These are phyloP conservation scores for Andrena bucephala DNA, from an alignment of 2,888 invertebrate species.

Conservation along the genomic window DNA sequence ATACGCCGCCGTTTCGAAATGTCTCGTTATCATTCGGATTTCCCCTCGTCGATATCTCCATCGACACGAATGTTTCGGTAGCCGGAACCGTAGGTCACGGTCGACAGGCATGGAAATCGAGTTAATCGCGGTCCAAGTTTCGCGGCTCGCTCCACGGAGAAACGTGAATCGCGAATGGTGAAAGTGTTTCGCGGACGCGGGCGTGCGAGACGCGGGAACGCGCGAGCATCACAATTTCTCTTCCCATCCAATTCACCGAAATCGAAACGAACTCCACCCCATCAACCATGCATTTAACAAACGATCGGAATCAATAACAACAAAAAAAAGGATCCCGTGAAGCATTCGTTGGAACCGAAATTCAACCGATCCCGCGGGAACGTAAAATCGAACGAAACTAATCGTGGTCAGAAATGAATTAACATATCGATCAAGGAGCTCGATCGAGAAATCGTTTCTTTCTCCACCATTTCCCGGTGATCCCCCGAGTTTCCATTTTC, in stretches of 20 bases:
- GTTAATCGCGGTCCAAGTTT: slow-evolving; percentile 62
- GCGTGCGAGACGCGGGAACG: slow-evolving; percentile 34
- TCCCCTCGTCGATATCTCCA: neutral
- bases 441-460: slow-evolving; percentile 4
- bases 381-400: neutral
- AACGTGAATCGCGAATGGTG: slow-evolving; percentile 73
- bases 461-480: slow-evolving; percentile 29
- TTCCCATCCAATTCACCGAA: slow-evolving; percentile 19
- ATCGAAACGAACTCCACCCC: neutral
- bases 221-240: slow-evolving; percentile 42
- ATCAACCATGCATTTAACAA: too few relatives aligned
- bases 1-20: neutral
- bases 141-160: slow-evolving; percentile 65
- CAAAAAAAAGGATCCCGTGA: too few relatives aligned
- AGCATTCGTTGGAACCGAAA: too few relatives aligned
- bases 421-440: neutral
- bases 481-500: slow-evolving; percentile 22
- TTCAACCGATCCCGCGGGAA: too few relatives aligned
- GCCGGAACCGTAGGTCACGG: slow-evolving; percentile 65
- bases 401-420: neutral
- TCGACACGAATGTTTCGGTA: neutral
- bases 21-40: neutral
- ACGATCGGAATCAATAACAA: neutral
- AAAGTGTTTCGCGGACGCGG: slow-evolving; percentile 70
- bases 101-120: slow-evolving; percentile 70